phyloP scores from a whole-genome alignment of 1,140 invertebrate genomes.

The Magallana ariakensis region DNA sequence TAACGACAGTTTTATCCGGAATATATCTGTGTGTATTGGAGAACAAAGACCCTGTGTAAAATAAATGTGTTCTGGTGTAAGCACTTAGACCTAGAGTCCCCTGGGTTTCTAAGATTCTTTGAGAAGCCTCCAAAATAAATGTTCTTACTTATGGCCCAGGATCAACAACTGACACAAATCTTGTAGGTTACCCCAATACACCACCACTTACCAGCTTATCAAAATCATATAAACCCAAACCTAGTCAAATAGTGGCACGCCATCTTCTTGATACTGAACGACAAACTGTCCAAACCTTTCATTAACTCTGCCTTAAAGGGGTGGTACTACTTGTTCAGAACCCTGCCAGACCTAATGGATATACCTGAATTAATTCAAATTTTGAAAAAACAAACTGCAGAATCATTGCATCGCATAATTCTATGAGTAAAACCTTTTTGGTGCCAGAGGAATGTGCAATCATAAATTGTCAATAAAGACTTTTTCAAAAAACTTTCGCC shows the following conservation, averaged over 20 bases:
- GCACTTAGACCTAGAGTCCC: background rate
- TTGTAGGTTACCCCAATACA: background rate
- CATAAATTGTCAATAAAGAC: background rate
- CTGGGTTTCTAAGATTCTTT: background rate
- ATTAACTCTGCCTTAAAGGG: background rate
- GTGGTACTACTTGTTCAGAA: background rate
- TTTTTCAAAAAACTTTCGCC: background rate
- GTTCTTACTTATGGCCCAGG: background rate
- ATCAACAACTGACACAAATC: slow-evolving; percentile 7
- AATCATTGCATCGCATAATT: background rate
- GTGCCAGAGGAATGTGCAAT: background rate
- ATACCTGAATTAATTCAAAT: background rate
- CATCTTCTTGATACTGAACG: background rate
- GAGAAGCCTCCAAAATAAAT: background rate
- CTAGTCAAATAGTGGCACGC: background rate
- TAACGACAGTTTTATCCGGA: slow-evolving; percentile 2
- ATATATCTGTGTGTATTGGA: slow-evolving; percentile 1
- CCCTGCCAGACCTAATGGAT: background rate
- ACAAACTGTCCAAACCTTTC: background rate
- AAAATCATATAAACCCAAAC: slow-evolving; percentile 2
- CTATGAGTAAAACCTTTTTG: background rate
- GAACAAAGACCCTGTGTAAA: slow-evolving; percentile 9
- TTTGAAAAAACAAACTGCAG: background rate
- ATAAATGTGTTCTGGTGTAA: slow-evolving; percentile 33
- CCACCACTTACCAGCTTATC: slow-evolving; percentile 10